Percentiles rank a stretch among this genome's conserved stretches.
phyloP scores from a whole-genome alignment of 1,140 invertebrate species.

The Bacillus rossius region DNA sequence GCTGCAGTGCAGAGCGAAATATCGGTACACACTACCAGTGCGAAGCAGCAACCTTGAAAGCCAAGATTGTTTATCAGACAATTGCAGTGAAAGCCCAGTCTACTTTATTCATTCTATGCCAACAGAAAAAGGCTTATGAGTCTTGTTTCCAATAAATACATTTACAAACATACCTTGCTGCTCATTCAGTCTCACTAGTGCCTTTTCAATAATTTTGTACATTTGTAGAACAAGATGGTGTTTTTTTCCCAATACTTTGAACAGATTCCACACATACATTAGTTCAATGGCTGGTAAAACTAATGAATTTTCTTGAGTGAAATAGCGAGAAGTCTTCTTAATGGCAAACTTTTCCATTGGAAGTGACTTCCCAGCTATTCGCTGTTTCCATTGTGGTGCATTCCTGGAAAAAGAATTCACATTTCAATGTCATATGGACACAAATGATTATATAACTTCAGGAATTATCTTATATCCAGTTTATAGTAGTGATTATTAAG shows the following conservation, averaged over 20 bases:
- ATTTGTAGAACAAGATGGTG: slow-evolving; percentile 61
- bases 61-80: too few species aligned
- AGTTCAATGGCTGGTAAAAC: slow-evolving; percentile 82
- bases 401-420: slow-evolving; percentile 48
- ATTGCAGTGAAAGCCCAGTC: too few species aligned
- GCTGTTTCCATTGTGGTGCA: slow-evolving; percentile 75
- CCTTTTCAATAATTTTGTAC: slow-evolving; percentile 63
- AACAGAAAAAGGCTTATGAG: too few species aligned
- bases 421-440: too few species aligned
- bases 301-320: slow-evolving; percentile 64
- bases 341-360: slow-evolving; percentile 96
- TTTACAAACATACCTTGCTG: slow-evolving; percentile 6
- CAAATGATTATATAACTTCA: too few species aligned
- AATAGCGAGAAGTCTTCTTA: slow-evolving; percentile 74
- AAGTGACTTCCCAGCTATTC: slow-evolving; percentile 92
- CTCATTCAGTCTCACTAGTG: slow-evolving; percentile 34
- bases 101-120: too few species aligned
- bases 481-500: too few species aligned
- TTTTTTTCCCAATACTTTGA: slow-evolving; percentile 74
- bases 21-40: too few species aligned
- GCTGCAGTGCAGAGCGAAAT: too few species aligned
- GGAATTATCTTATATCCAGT: too few species aligned
- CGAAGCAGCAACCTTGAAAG: too few species aligned
- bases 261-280: slow-evolving; percentile 92
- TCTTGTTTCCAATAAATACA: too few species aligned